phyloP scores from a whole-genome alignment of 2,113 vertebrate genomes.

The Anser brachyrhynchus region DNA sequence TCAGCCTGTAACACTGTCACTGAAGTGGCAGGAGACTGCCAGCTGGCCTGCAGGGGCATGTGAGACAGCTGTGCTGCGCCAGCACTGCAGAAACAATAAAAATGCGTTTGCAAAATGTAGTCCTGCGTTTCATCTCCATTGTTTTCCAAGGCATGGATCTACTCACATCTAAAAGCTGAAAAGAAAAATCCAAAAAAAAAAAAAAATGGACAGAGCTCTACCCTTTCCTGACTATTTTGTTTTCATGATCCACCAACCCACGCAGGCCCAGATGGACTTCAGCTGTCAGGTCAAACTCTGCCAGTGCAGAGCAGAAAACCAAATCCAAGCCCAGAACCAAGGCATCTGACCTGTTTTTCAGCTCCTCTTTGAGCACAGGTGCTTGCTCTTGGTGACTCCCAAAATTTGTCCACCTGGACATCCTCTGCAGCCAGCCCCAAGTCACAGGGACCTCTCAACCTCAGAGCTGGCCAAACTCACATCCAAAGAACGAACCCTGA shows the following conservation, averaged over 20 bases:
- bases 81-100: neutral
- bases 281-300: neutral
- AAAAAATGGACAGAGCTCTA: neutral
- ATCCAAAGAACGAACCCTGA: neutral
- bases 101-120: neutral
- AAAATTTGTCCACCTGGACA: neutral
- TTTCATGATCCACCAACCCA: neutral
- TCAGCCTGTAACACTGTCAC: neutral
- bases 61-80: fast-evolving
- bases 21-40: neutral
- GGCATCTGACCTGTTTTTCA: neutral
- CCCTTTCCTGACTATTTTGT: neutral
- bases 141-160: neutral
- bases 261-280: neutral
- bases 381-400: neutral
- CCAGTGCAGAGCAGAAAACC: neutral
- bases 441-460: neutral
- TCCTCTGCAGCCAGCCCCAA: fast-evolving
- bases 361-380: neutral
- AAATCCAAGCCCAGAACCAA: neutral
- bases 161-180: neutral
- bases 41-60: neutral
- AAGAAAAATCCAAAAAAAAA: neutral
- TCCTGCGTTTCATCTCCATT: neutral
- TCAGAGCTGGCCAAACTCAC: neutral